Percentiles rank a stretch among this genome's conserved stretches.
Evolutionary conservation across 2,888 invertebrate species (phyloP).

Genomic region (Eristalinus sepulchralis): DNA sequence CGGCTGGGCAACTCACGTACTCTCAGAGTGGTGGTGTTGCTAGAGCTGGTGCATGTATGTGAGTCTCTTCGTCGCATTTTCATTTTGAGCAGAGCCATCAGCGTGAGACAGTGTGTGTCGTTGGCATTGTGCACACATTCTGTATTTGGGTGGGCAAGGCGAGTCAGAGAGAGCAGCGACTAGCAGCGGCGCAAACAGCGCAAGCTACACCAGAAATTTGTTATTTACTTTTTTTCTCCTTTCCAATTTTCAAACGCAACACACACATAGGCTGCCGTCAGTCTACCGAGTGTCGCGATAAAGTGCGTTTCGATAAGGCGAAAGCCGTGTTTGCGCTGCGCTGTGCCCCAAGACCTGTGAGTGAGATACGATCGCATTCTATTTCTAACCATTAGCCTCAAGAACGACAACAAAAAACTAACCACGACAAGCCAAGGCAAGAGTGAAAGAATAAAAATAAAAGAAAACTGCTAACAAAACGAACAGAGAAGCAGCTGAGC

Average conservation of each 20-base stretch:
- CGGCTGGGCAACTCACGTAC: not conserved
- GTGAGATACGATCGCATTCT: constrained; percentile 8
- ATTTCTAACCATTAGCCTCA: not conserved
- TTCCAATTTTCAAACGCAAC: constrained; percentile 38
- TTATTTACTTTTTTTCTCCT: not conserved
- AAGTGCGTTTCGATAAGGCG: constrained; percentile 66
- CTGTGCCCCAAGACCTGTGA: not conserved
- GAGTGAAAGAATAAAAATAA: not conserved
- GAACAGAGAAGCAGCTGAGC: not conserved
- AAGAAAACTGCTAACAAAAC: not conserved
- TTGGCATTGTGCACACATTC: constrained; percentile 24
- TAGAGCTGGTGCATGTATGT: not conserved
- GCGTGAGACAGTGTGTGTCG: not conserved
- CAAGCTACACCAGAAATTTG: constrained; percentile 5
- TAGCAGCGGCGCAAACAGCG: constrained; percentile 4
- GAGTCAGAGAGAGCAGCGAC: constrained; percentile 24
- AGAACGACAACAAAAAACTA: not conserved
- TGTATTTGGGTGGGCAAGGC: constrained; percentile 66
- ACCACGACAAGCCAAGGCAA: not conserved
- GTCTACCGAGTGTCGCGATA: constrained; percentile 69
- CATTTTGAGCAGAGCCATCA: constrained; percentile 23
- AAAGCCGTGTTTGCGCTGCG: not conserved
- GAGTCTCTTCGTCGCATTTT: not conserved
- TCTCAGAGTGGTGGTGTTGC: not conserved
- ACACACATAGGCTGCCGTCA: constrained; percentile 53